Conservation (phyloP, 2,888 invertebrate genomes). For the Athetis lepigone region DNA sequence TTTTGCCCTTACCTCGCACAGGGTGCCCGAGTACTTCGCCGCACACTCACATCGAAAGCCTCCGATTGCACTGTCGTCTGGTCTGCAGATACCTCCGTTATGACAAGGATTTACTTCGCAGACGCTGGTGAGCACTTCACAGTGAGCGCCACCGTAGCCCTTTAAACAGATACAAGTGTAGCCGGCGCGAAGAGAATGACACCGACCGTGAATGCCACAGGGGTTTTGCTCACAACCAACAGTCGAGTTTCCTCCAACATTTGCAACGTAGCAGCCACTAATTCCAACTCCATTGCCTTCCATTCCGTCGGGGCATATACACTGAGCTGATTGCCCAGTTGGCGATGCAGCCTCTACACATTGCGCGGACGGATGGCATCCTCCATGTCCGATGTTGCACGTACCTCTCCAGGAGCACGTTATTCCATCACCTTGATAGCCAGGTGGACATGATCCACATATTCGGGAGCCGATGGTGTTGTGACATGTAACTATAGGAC, state of each 20-base stretch:
- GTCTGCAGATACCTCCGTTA: constrained; percentile 94
- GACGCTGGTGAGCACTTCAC: constrained; percentile 90
- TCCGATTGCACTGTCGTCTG: constrained; percentile 68
- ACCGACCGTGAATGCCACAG: constrained; percentile 91
- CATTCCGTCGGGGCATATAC: constrained; percentile 95
- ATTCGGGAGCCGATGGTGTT: constrained; percentile 96
- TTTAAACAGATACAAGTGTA: constrained; percentile 91
- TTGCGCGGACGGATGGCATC: constrained; percentile 95
- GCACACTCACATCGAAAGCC: constrained; percentile 92
- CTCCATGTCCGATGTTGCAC: constrained; percentile 94
- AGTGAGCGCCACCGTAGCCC: constrained; percentile 92
- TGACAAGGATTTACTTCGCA: constrained; percentile 94
- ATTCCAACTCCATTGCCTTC: constrained; percentile 95
- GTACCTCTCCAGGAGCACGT: constrained; percentile 93
- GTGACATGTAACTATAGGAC: constrained; percentile 95
- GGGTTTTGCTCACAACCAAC: constrained; percentile 87
- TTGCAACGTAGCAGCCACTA: constrained; percentile 92
- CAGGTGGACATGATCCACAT: constrained; percentile 97
- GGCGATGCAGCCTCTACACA: constrained; percentile 93
- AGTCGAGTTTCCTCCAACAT: constrained; percentile 71
- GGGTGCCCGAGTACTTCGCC: constrained; percentile 91
- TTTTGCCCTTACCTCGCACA: constrained; percentile 91
- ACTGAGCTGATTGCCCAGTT: constrained; percentile 91
- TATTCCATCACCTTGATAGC: constrained; percentile 96
- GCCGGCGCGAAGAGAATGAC: constrained; percentile 83